A percentile compares a stretch with the other conserved stretches of the same genome.
phyloP scores from a whole-genome alignment of 2,113 vertebrate genomes.

The Brevimyrus niger region DNA sequence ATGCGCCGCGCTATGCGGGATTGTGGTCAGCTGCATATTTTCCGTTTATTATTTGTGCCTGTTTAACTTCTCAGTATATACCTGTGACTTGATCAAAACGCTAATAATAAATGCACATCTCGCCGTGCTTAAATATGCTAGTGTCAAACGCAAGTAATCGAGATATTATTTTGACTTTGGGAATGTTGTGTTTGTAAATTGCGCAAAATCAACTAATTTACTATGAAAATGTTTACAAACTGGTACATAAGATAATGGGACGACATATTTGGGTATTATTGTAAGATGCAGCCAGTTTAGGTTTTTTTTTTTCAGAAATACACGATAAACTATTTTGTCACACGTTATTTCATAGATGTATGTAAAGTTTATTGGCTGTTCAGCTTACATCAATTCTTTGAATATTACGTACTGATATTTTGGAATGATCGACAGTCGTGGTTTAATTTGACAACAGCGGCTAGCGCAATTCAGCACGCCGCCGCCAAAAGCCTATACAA shows the following conservation, averaged over 20 bases:
- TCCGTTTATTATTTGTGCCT: background rate
- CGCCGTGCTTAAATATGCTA: background rate
- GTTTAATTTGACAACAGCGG: background rate
- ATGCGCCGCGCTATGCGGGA: background rate
- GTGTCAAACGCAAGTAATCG: background rate
- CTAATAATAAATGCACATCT: background rate
- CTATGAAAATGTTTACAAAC: slow-evolving; percentile 7
- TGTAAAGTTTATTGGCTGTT: background rate
- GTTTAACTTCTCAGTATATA: slow-evolving; percentile 17
- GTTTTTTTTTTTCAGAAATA: background rate
- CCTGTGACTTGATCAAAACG: background rate
- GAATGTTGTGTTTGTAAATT: slow-evolving; percentile 6
- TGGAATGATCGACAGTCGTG: background rate
- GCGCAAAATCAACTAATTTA: background rate
- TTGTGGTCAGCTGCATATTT: background rate
- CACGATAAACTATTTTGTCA: slow-evolving; percentile 5
- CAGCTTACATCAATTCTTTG: background rate
- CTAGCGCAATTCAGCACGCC: background rate
- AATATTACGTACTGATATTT: background rate
- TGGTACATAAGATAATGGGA: background rate
- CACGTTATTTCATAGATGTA: background rate
- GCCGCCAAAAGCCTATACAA: background rate
- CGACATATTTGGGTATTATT: background rate
- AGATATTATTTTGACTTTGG: background rate
- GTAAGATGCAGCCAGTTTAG: background rate